phyloP scores from a whole-genome alignment of 1,140 invertebrate genomes.

The Potamilus streckersoni region DNA sequence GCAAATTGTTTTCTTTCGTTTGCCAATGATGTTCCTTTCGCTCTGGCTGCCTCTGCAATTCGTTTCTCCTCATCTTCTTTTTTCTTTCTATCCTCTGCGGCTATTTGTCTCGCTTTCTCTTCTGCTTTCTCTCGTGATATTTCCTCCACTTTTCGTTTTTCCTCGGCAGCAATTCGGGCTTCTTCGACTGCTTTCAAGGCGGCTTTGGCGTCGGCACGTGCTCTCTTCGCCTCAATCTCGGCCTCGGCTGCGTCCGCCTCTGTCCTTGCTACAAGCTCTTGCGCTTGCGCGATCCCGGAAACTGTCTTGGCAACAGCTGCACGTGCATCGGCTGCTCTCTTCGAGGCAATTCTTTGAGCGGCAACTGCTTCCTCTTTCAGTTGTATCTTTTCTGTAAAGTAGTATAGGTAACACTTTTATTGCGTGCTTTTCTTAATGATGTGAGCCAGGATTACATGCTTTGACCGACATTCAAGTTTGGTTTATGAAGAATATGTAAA shows the following conservation, averaged over 20 bases:
- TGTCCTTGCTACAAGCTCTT: constrained; percentile 29
- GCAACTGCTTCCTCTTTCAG: constrained; percentile 18
- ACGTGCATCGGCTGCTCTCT: constrained; percentile 35
- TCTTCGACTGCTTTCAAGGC: constrained; percentile 32
- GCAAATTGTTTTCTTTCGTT: constrained; percentile 23
- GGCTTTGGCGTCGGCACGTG: constrained; percentile 22
- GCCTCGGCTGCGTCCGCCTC: constrained; percentile 35
- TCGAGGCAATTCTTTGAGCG: constrained; percentile 17
- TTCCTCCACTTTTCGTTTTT: constrained; percentile 22
- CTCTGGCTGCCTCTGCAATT: constrained; percentile 23
- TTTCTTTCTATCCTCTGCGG: constrained; percentile 35
- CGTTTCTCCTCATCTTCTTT: constrained; percentile 32
- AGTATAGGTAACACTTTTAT: too few relatives aligned
- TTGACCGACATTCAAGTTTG: too few relatives aligned
- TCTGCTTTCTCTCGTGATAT: constrained; percentile 21
- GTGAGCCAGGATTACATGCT: too few relatives aligned
- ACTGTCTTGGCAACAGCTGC: constrained; percentile 31
- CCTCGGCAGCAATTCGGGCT: constrained; percentile 29
- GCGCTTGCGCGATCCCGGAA: constrained; percentile 22
- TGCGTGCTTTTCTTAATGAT: too few relatives aligned
- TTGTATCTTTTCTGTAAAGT: constrained; percentile 19
- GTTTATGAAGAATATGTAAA: too few relatives aligned
- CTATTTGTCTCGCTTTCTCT: constrained; percentile 35
- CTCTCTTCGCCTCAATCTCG: constrained; percentile 25
- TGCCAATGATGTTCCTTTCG: constrained; percentile 34